phyloP scores from a whole-genome alignment of 2,888 invertebrate genomes.

The Euzetes globulus region DNA sequence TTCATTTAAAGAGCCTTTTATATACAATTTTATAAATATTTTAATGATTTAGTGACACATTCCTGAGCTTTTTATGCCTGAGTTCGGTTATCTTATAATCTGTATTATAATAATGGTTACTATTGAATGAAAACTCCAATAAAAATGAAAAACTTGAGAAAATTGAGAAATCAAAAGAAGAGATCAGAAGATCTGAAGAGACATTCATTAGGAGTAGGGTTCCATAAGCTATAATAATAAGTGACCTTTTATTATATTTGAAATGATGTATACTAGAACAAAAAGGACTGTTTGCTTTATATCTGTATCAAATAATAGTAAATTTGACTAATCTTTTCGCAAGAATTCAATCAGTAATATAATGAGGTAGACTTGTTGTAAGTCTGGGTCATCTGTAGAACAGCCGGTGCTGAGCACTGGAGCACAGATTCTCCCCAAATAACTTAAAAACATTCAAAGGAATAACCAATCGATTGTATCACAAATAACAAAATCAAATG shows the following conservation, averaged over 20 bases:
- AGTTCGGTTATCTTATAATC: slow-evolving; percentile 1
- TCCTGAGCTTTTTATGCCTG: slow-evolving; percentile 27
- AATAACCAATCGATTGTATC: background rate
- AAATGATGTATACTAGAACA: background rate
- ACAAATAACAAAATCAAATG: too few species aligned
- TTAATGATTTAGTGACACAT: slow-evolving; percentile 27
- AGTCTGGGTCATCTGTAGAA: slow-evolving; percentile 3
- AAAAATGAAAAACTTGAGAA: background rate
- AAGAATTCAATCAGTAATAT: slow-evolving; percentile 6
- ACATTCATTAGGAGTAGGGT: background rate
- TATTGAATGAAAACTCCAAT: background rate
- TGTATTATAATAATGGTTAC: background rate
- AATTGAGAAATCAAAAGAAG: background rate
- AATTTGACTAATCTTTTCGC: slow-evolving; percentile 14
- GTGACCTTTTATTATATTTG: background rate
- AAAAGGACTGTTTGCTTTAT: background rate
- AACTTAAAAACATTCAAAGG: background rate
- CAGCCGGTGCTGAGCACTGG: background rate
- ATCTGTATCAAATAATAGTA: background rate
- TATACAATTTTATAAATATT: slow-evolving; percentile 22
- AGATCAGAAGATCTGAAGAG: background rate
- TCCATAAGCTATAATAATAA: background rate
- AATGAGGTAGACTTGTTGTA: slow-evolving; percentile 26
- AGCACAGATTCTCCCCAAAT: background rate
- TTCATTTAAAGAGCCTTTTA: background rate